Base-by-base conservation (phyloP, 2,888 invertebrate species). In the Nephrotoma guestfalica region DNA sequence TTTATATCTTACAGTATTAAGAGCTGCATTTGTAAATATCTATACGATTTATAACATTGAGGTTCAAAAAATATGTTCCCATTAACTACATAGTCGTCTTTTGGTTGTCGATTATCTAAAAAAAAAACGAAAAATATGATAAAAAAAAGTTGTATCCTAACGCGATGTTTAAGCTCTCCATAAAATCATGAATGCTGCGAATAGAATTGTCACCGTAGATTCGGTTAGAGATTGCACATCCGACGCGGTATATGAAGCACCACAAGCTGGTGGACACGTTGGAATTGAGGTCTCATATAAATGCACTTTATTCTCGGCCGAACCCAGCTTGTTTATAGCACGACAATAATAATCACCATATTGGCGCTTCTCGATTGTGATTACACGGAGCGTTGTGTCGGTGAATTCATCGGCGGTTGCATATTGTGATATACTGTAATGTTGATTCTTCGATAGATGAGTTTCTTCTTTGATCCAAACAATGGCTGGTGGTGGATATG, bases 401-500 rank as follows among this genome's bases (percentile, higher is more conserved):
- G 97, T 97, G 89, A 96, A 97, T 90, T 98, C 97, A 89, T 98
- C 97, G 0, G 97, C 97, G 0, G 97, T 97, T 4, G 97, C 97
- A 90, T 97, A 97, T 90, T 97, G 97, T 0, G 97, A 97, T 89
- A 98, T 95, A 89, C 95, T 95, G 90, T 97, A 97, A 92, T 98
- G 97, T 90, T 97, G 97, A 91, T 97, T 97, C 90, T 97, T 97
- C 0, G 96, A 95, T 3, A 98, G 91, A 87, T 95, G 94, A 0
- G 95, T 93, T 85, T 95, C 96, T 86, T 97, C 97, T 90, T 98
- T 98, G 4, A 96, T 92, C 98, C 98, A 98, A 0, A 94, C 94
- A 88, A 98, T 97, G 0, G 96, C 97, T 0, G 98, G 98, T 3
- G 97, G 97, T 0, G 98, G 98, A 91, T 97, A 98, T 0, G 98